Percentiles rank a stretch among this genome's conserved stretches.
Conservation (phyloP, 1,140 invertebrate species). For the Asbolus verrucosus region DNA sequence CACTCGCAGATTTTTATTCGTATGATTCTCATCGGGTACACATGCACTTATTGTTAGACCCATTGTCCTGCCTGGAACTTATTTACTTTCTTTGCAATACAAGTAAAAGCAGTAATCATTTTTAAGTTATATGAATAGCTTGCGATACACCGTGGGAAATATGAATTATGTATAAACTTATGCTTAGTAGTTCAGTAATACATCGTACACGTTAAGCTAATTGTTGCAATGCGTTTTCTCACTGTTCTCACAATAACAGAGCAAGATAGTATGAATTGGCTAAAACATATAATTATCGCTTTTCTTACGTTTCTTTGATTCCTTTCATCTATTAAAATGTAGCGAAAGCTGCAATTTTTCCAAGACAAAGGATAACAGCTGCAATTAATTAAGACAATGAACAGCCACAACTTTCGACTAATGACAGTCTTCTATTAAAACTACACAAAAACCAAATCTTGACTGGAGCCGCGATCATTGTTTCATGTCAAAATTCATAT, state of each 20-base stretch:
- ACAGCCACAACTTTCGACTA: no score
- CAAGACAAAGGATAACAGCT: no score
- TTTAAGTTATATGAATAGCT: slow-evolving; percentile 34
- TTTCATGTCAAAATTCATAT: no score
- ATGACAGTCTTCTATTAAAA: no score
- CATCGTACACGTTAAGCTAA: slow-evolving; percentile 33
- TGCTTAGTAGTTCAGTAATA: slow-evolving; percentile 39
- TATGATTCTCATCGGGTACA: slow-evolving; percentile 10
- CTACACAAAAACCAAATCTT: no score
- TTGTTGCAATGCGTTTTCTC: slow-evolving; percentile 35
- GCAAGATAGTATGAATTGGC: background rate
- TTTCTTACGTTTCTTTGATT: background rate
- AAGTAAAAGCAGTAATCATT: slow-evolving; percentile 34
- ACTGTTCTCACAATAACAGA: slow-evolving; percentile 22
- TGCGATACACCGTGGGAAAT: slow-evolving; percentile 43
- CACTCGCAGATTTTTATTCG: slow-evolving; percentile 3
- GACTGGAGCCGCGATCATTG: no score
- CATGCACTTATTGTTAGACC: slow-evolving; percentile 21
- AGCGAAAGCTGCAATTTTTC: no score
- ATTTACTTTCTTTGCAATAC: slow-evolving; percentile 29
- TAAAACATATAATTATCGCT: slow-evolving; percentile 18
- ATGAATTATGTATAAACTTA: slow-evolving; percentile 43
- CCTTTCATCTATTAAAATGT: no score
- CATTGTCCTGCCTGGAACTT: background rate
- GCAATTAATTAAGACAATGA: no score